Evolutionary conservation across 2,888 invertebrate species (phyloP), one percentile per base, ranked within the genome.

Genomic region (Amiota communis): DNA sequence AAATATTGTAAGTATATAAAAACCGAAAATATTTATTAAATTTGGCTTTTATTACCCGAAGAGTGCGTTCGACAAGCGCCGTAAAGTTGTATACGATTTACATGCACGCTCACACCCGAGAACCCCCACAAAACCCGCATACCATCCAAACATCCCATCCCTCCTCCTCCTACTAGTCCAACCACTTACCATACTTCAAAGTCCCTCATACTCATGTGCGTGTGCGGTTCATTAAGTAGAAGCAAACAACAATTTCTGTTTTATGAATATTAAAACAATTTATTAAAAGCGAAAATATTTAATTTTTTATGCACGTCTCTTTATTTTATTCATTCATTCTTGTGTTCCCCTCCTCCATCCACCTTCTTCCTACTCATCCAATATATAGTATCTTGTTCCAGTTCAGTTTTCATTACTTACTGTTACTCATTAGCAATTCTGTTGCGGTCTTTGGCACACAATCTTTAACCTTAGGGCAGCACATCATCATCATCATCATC

Each of bases 21-120:
- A 71, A 73, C 74, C 76, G 72, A 75, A 74, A 79, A 79, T 84
- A 81, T 84, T 81, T 83, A 83, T 83, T 79, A 78, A 83, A 81
- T 80, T 80, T 78, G 68, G 51, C 76, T 83, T 82, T 83, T 83
- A 82, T 76, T 79, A 76, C 74, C 23, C 51, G 20, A 51, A 17
- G 36, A 68, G 67, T 68, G 67, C 67, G 67, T 68, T 68, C 51
- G 53, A 48, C 49, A 46, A 65, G 65, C 65, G 15, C 47, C 20
- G 47, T n/a, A 17, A 65, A 65, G 65, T 48, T 15, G 49, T n/a
- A 49, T 65, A 65, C 48, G 36, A 49, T 15, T 65, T 48, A 49
- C 17, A n/a, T 64, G 64, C 47, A 46, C 63, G 9, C 47, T 64
- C 65, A 65, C 20, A 23, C 17, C 23, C 2, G 23, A 23, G 3